Base-by-base conservation (phyloP, 2,888 invertebrate species). In the Desoria tigrina region DNA sequence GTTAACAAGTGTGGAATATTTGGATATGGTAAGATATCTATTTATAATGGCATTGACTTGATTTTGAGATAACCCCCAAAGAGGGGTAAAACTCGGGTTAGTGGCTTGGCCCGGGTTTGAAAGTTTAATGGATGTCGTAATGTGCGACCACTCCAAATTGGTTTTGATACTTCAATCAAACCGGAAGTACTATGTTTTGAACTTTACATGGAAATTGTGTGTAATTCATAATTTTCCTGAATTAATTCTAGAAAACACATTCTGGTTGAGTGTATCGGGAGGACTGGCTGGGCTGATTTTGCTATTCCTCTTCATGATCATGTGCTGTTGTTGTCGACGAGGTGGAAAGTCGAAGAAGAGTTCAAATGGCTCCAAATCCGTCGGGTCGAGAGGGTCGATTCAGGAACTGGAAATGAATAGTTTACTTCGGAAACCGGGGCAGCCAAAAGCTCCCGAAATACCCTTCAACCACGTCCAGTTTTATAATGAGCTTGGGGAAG, bases 401-500 rank as follows among this genome's bases (percentile, higher is more conserved):
- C 77, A 76, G 72, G 81, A 80, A 86, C 88, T 93, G 80, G 94
- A 94, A 83, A 86, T 92, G 87, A 90, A 88, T 79, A 89, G 90
- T 63, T 81, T 92, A 58, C 81, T 91, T 59, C 69, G 85, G 84
- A 24, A 85, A 85, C 64, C 83, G 83, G 69, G 80, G 77, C 70
- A 72, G 45, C 61, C 68, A n/a, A 82, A 89, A 77, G 89, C 94
- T 50, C 88, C 92, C 2, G 94, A 95, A 77, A 94, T 92, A 79
- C 89, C 90, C 0, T 83, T 93, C 66, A 87, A 90, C 66, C 90
- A 92, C 80, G 89, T 94, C 0, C 86, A 88, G 72, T 92, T 95
- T 79, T 84, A 93, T 54, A 92, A 94, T 79, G 93, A 95, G 80
- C 82, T 97, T 32, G 96, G 96, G 24, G 95, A 96, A 82, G 96